phyloP scores from a whole-genome alignment of 2,797 vertebrate genomes.

The Crossoptilon crossoptilon region DNA sequence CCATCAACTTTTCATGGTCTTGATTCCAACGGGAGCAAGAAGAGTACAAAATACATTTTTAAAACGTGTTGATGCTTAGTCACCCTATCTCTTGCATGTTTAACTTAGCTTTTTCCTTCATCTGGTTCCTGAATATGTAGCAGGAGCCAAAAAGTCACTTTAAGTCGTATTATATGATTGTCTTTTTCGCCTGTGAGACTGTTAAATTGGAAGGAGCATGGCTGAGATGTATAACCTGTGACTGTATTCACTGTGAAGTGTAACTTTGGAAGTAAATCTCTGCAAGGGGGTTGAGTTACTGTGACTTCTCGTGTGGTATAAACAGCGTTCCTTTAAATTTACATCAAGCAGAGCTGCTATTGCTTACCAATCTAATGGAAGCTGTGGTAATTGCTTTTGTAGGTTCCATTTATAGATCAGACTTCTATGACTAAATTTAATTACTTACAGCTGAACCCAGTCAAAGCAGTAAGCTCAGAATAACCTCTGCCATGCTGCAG shows the following conservation, averaged over 20 bases:
- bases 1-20: background rate
- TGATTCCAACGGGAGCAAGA: background rate
- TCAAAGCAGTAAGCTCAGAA: constrained; percentile 66
- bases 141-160: background rate
- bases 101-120: background rate
- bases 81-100: background rate
- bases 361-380: constrained; percentile 78
- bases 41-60: accelerated
- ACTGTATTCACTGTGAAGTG: background rate
- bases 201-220: background rate
- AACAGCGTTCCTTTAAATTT: constrained; percentile 81
- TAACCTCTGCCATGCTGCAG: constrained; percentile 58
- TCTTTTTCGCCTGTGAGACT: background rate
- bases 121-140: background rate
- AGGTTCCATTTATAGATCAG: constrained; percentile 86
- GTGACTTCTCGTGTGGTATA: constrained; percentile 56
- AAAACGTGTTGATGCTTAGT: background rate
- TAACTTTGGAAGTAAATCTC: constrained; percentile 57
- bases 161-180: background rate
- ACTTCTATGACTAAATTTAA: constrained; percentile 75
- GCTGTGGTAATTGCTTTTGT: constrained; percentile 85
- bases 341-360: constrained; percentile 72
- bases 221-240: background rate
- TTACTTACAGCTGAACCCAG: constrained; percentile 78
- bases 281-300: constrained; percentile 30